Conservation (phyloP, 2,797 vertebrate genomes). For the Gallinago nigripennis region DNA sequence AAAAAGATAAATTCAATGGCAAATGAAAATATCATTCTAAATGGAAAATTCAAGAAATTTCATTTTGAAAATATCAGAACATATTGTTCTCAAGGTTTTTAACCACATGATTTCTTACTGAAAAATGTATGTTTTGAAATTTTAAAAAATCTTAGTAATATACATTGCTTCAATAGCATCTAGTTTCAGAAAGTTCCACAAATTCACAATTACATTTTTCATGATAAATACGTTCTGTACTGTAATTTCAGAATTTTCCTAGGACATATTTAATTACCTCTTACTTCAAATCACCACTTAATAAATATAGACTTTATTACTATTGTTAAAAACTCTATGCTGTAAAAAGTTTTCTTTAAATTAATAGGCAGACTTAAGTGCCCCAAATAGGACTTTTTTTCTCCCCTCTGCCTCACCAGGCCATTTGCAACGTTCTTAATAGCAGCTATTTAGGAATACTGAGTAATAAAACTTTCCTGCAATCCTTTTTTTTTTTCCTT, state of each 20-base stretch:
- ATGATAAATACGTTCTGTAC: background rate
- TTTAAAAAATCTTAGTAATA: background rate
- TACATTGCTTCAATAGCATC: background rate
- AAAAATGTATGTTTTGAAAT: background rate
- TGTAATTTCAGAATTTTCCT: background rate
- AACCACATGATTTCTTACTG: background rate
- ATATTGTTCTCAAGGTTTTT: background rate
- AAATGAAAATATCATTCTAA: background rate
- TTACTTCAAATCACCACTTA: background rate
- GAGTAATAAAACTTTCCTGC: background rate
- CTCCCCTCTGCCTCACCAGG: rapidly evolving
- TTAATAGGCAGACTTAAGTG: background rate
- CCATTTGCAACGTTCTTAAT: background rate
- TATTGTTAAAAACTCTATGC: background rate
- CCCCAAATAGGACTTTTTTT: background rate
- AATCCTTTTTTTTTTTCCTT: background rate
- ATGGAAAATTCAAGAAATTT: background rate
- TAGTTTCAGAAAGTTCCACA: background rate
- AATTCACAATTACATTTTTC: background rate
- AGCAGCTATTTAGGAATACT: background rate
- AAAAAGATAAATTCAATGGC: background rate
- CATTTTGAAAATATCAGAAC: background rate
- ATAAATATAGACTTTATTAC: background rate
- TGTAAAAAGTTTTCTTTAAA: background rate
- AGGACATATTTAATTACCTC: background rate